Evolutionary conservation across 2,113 vertebrate species (phyloP), one percentile per base, ranked within the genome.

Genomic region (Opisthocomus hoazin): DNA sequence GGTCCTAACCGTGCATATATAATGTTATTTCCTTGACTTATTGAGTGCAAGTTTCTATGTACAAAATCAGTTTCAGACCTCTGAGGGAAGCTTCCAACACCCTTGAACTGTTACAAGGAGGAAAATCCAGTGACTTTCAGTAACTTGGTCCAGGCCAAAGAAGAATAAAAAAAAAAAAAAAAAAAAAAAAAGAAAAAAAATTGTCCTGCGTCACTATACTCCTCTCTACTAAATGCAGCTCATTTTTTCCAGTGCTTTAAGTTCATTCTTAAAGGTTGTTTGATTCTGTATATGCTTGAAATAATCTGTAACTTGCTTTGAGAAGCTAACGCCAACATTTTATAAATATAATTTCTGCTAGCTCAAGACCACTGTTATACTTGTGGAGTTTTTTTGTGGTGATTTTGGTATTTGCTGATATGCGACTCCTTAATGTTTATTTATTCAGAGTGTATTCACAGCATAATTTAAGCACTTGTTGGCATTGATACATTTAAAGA

Each of bases 401-500:
- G 29, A n/a, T 83, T 93, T 90, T 93, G 80, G 46, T 78, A 36
- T 94, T 95, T 88, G 51, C 68, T 94, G 65, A 76, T 82, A 76
- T 16, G 9, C 30, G 61, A 90, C 53, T 87, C 65, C 53, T 91
- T 68, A 84, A 65, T 86, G 30, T 93, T 97, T 65, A 91, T 93
- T 96, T 29, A 23, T 17, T 83, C 57, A 64, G 65, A 84, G 58
- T 70, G 23, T 88, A 92, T 94, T 96, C 86, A 65, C 34, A 83
- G 84, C 65, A 65, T 83, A 46, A 73, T 70, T 92, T 56, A 78
- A 88, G 75, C 19, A 21, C 23, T 88, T 76, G 15, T 63, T 93
- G 78, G 75, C 89, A 66, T 51, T 84, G 82, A 77, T 94, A 39
- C n/a, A 32, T 86, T 83, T 93, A 22, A 88, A 83, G 69, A 86